These are phyloP conservation scores for Cyclura pinguis DNA, from an alignment of 2,797 vertebrate species.

Conservation along the genomic window DNA sequence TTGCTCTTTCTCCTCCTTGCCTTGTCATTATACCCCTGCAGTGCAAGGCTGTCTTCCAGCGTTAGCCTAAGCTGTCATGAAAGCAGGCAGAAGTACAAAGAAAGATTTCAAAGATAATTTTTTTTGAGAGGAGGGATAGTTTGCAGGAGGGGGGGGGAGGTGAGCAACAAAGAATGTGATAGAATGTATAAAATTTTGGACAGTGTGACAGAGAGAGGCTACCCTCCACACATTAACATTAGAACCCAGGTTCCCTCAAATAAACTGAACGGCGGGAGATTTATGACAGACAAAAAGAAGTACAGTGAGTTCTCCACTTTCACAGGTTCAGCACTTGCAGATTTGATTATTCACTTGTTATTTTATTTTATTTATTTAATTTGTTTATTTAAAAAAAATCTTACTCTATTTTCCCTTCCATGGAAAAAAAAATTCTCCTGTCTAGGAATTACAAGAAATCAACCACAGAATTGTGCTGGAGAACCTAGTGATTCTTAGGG, in stretches of 20 bases:
- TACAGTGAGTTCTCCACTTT: too few relatives aligned
- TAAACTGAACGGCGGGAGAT: background rate
- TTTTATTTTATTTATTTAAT: too few relatives aligned
- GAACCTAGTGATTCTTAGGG: too few relatives aligned
- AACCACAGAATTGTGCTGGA: too few relatives aligned
- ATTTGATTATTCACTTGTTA: too few relatives aligned
- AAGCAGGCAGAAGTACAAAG: slow-evolving; percentile 12
- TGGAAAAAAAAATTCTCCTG: too few relatives aligned
- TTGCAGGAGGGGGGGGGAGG: too few relatives aligned
- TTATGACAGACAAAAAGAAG: background rate
- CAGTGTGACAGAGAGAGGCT: background rate
- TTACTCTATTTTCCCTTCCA: too few relatives aligned
- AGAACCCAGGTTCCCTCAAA: background rate
- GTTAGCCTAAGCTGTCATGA: background rate
- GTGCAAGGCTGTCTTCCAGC: slow-evolving; percentile 52
- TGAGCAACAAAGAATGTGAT: background rate
- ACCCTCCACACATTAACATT: background rate
- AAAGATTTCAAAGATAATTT: background rate
- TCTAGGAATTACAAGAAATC: too few relatives aligned
- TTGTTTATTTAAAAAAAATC: too few relatives aligned
- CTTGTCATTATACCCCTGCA: slow-evolving; percentile 7
- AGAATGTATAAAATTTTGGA: background rate
- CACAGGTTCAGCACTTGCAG: too few relatives aligned
- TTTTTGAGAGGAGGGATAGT: too few relatives aligned
- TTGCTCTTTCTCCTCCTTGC: slow-evolving; percentile 29